These are phyloP conservation scores for Andrena flavipes DNA, from an alignment of 2,888 invertebrate species.

Conservation along the genomic window DNA sequence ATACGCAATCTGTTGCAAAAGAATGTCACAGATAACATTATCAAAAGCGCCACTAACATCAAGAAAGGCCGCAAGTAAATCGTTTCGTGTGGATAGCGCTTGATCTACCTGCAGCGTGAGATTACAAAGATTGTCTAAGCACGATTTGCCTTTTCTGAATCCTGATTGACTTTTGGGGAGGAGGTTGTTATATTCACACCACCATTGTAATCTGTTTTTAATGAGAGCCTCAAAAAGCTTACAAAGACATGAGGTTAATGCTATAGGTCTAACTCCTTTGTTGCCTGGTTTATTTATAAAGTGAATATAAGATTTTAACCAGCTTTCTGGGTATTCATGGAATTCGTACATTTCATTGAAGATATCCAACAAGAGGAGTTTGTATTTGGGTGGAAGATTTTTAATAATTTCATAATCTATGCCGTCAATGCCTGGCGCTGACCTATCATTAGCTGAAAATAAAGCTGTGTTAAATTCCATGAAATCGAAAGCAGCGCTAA, in stretches of 20 bases:
- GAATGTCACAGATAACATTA: neutral
- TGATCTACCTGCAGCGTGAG: neutral
- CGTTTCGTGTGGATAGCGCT: neutral
- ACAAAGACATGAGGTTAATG: neutral
- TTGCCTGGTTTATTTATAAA: slow-evolving; percentile 2
- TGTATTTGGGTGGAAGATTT: neutral
- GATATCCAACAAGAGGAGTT: neutral
- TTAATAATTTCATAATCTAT: neutral
- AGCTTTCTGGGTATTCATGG: neutral
- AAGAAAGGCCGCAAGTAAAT: neutral
- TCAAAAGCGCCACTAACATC: slow-evolving; percentile 1
- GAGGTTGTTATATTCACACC: neutral
- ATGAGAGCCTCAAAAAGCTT: neutral
- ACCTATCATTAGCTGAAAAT: neutral
- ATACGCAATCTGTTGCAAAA: neutral
- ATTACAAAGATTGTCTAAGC: neutral
- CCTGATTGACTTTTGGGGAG: neutral
- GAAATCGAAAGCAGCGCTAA: neutral
- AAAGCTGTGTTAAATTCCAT: neutral
- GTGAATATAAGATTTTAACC: neutral
- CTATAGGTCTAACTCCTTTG: neutral
- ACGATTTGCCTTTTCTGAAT: slow-evolving; percentile 1
- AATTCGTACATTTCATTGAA: neutral
- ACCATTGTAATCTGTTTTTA: slow-evolving; percentile 2
- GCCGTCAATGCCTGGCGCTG: neutral